These are phyloP conservation scores for Notarius lentiginosus DNA, from an alignment of 2,113 vertebrate genomes.

Conservation along the genomic window DNA sequence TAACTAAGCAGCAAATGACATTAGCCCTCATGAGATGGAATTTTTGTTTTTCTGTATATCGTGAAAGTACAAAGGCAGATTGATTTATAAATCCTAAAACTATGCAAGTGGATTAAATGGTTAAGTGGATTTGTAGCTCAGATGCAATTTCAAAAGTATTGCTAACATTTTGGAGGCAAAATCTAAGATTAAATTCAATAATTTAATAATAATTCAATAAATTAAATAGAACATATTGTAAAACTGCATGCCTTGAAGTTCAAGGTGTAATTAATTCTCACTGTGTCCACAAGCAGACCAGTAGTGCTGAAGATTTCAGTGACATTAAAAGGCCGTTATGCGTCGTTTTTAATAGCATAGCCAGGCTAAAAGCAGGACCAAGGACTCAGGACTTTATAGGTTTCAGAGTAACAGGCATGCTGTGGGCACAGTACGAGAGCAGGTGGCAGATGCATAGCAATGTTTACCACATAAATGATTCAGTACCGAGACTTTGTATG, in stretches of 20 bases:
- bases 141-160: background rate
- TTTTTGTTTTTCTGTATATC: background rate
- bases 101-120: slow-evolving; percentile 29
- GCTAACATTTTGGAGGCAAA: background rate
- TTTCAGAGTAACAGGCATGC: slow-evolving; percentile 44
- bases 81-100: slow-evolving; percentile 36
- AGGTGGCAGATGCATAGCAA: slow-evolving; percentile 67
- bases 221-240: slow-evolving; percentile 26
- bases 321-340: background rate
- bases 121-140: slow-evolving; percentile 28
- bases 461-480: slow-evolving; percentile 68
- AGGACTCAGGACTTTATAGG: background rate
- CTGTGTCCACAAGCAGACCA: background rate
- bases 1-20: background rate
- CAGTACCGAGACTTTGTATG: slow-evolving; percentile 51
- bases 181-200: slow-evolving; percentile 28
- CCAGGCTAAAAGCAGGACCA: background rate
- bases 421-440: slow-evolving; percentile 53
- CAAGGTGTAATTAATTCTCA: background rate
- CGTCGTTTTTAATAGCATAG: background rate
- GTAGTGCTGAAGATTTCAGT: background rate
- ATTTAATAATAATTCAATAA: background rate
- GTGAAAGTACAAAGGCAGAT: slow-evolving; percentile 38
- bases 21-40: background rate
- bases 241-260: slow-evolving; percentile 16